These are phyloP conservation scores for Rhineura floridana DNA, from an alignment of 2,113 vertebrate species.

Conservation along the genomic window DNA sequence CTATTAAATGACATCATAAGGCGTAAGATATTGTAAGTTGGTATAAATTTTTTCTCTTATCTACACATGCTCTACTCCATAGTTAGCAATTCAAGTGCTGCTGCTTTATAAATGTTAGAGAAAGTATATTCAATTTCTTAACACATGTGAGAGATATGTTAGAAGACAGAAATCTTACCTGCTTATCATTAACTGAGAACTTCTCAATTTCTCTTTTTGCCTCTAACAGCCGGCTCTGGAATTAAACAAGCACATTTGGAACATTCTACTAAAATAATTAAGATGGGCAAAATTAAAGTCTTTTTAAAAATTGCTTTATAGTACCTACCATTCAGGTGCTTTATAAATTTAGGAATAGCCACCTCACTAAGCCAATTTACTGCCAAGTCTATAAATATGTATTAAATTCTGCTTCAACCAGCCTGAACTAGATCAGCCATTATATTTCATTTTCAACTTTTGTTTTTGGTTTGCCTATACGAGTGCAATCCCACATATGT, in stretches of 20 bases:
- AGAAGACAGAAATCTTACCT: slow-evolving; percentile 77
- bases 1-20: too few species aligned
- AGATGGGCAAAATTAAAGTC: background rate
- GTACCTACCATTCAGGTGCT: background rate
- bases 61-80: background rate
- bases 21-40: background rate
- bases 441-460: background rate
- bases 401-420: background rate
- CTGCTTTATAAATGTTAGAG: background rate
- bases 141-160: background rate
- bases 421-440: background rate
- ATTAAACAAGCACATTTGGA: slow-evolving; percentile 27
- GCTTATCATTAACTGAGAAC: slow-evolving; percentile 93
- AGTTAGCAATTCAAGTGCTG: background rate
- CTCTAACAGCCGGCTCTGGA: slow-evolving; percentile 89
- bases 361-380: background rate
- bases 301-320: background rate
- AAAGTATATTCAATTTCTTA: background rate
- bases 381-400: background rate
- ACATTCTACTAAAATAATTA: background rate
- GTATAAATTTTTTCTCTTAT: too few species aligned
- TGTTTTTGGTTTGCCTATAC: background rate
- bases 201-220: slow-evolving; percentile 97
- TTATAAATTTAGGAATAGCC: background rate
- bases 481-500: background rate